Evolutionary conservation across 2,888 invertebrate species (phyloP).

Genomic region (Rotaria socialis): DNA sequence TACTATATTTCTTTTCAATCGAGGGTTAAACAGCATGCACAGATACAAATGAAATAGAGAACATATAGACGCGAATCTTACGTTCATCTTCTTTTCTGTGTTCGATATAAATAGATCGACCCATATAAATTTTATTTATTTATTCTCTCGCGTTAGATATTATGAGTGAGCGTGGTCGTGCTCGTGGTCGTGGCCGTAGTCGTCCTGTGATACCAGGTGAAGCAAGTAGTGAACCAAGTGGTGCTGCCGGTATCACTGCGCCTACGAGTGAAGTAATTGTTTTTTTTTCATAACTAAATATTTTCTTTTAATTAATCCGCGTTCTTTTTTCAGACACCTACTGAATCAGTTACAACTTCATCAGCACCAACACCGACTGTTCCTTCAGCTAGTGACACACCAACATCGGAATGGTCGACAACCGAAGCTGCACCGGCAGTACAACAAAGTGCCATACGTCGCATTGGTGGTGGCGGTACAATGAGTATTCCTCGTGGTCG

Average conservation of each 20-base stretch:
- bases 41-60: not conserved
- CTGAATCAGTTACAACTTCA: not conserved
- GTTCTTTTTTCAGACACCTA: not conserved
- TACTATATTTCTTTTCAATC: not conserved
- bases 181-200: slow-evolving; percentile 25
- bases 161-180: slow-evolving; percentile 24
- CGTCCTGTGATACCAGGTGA: slow-evolving; percentile 16
- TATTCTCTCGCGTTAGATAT: not conserved
- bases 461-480: not conserved
- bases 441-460: not conserved
- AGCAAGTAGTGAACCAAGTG: slow-evolving; percentile 17
- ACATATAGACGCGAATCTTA: not conserved
- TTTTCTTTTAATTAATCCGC: not conserved
- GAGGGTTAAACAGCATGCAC: not conserved
- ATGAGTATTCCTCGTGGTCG: slow-evolving; percentile 32
- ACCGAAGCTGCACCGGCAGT: not conserved
- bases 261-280: not conserved
- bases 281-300: not conserved
- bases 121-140: not conserved
- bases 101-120: not conserved
- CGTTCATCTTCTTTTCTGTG: not conserved
- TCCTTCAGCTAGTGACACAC: not conserved
- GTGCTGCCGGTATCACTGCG: slow-evolving; percentile 4
- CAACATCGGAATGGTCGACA: slow-evolving; percentile 7
- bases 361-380: not conserved